Evolutionary conservation across 2,113 vertebrate genomes (phyloP).

Genomic region (Eptesicus fuscus): DNA sequence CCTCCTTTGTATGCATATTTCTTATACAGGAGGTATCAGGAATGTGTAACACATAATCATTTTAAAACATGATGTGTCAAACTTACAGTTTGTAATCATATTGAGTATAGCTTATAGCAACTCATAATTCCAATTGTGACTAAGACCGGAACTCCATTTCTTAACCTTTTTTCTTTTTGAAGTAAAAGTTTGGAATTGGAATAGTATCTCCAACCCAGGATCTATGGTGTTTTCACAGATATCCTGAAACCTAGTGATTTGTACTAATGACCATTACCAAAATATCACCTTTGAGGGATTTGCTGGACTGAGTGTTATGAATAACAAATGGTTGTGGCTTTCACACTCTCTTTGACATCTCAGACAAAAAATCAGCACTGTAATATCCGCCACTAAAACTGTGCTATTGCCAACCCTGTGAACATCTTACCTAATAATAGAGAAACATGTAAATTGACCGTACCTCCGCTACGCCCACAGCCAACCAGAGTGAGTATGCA

Average conservation of each 20-base stretch:
- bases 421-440: background rate
- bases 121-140: background rate
- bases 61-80: constrained; percentile 4
- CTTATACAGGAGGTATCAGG: background rate
- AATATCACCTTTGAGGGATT: constrained; percentile 60
- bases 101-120: background rate
- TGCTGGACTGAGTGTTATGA: constrained; percentile 55
- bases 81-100: constrained; percentile 17
- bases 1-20: background rate
- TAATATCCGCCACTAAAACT: background rate
- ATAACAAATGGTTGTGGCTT: constrained; percentile 54
- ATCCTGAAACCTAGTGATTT: constrained; percentile 50
- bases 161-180: background rate
- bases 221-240: constrained; percentile 17
- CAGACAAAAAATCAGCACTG: background rate
- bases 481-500: too few species aligned
- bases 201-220: background rate
- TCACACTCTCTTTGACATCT: background rate
- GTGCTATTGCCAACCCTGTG: background rate
- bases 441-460: too few species aligned
- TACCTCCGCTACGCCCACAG: too few species aligned
- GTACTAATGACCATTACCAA: constrained; percentile 54
- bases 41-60: background rate
- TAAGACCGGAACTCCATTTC: background rate
- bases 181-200: background rate